A percentile compares a stretch with the other conserved stretches of the same genome.
Evolutionary conservation across 2,113 vertebrate species (phyloP).

Genomic region (Lethenteron camtschaticum): DNA sequence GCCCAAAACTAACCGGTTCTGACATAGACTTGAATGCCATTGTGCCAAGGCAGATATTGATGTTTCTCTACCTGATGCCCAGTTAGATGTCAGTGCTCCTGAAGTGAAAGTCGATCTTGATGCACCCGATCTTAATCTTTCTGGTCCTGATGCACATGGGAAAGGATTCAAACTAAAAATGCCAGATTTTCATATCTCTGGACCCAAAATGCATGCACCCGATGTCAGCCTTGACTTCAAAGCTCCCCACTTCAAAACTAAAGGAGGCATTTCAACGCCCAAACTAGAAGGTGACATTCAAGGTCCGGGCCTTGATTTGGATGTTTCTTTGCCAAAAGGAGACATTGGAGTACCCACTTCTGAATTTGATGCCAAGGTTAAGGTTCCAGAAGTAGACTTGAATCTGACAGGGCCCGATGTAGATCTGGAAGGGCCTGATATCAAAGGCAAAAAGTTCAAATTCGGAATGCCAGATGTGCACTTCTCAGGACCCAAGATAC

Average conservation of each 20-base stretch:
- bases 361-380: not conserved
- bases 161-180: not conserved
- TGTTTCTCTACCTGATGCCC: not conserved
- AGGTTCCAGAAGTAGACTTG: conserved; percentile 4
- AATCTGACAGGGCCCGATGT: conserved; percentile 9
- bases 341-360: not conserved
- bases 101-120: conserved; percentile 13
- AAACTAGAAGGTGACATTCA: not conserved
- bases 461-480: not conserved
- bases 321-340: not conserved
- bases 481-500: conserved; percentile 13
- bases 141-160: not conserved
- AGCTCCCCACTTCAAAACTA: not conserved
- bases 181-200: conserved; percentile 4
- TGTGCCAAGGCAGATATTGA: not conserved
- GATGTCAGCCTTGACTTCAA: conserved; percentile 13
- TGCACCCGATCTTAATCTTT: not conserved
- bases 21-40: not conserved
- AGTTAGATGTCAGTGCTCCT: conserved; percentile 9
- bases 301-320: not conserved
- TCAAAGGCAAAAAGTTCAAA: conserved; percentile 13
- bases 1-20: conserved; percentile 15
- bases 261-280: conserved; percentile 9
- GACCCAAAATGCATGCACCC: conserved; percentile 9
- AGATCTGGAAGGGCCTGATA: conserved; percentile 10